These are phyloP conservation scores for Hypsibius dujardini DNA, from an alignment of 1,140 invertebrate genomes.

Conservation along the genomic window DNA sequence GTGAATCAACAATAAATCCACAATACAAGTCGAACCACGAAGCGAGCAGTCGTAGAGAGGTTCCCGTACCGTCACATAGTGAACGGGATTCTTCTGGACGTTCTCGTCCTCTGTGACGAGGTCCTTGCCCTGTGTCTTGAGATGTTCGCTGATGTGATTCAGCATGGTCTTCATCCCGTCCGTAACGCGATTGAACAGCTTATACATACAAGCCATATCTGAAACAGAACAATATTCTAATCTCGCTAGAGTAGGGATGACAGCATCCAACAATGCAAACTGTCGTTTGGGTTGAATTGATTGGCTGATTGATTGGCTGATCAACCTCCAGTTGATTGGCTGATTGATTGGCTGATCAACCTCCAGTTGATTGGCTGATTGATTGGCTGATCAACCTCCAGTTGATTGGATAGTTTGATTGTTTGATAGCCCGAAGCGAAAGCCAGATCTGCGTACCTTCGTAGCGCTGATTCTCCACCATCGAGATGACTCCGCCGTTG, in stretches of 20 bases:
- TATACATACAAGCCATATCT: slow-evolving; percentile 94
- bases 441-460: slow-evolving; percentile 39
- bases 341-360: too few species aligned
- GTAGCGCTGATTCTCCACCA: slow-evolving; percentile 91
- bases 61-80: slow-evolving; percentile 73
- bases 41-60: too few species aligned
- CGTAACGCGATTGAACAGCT: slow-evolving; percentile 70
- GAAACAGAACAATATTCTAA: slow-evolving; percentile 21
- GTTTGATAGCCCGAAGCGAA: background rate
- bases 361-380: too few species aligned
- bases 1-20: slow-evolving; percentile 34
- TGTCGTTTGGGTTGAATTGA: too few species aligned
- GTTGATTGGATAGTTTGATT: background rate
- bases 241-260: slow-evolving; percentile 18
- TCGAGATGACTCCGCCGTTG: slow-evolving; percentile 94
- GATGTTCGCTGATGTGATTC: slow-evolving; percentile 77
- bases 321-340: too few species aligned
- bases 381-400: too few species aligned
- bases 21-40: too few species aligned
- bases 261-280: slow-evolving; percentile 13
- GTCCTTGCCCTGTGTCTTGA: slow-evolving; percentile 78
- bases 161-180: slow-evolving; percentile 84
- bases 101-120: slow-evolving; percentile 79
- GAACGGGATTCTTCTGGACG: slow-evolving; percentile 69
- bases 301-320: too few species aligned